These are phyloP conservation scores for Oligia fasciuncula DNA, from an alignment of 2,888 invertebrate genomes.

Conservation along the genomic window DNA sequence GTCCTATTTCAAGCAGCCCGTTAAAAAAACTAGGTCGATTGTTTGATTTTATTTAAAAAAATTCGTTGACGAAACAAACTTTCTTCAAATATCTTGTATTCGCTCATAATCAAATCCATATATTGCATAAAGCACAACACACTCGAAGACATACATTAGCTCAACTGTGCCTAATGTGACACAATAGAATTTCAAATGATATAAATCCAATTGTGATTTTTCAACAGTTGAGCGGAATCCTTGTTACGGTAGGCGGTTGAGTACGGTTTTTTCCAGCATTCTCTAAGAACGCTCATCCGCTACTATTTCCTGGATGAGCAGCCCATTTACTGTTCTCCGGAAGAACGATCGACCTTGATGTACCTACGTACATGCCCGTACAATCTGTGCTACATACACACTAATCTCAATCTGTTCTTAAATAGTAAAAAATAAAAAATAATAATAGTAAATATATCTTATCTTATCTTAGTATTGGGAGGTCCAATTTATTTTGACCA, in stretches of 20 bases:
- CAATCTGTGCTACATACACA: constrained; percentile 26
- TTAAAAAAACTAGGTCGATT: not conserved
- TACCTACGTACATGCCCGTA: not conserved
- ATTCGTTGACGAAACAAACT: not conserved
- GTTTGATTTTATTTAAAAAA: not conserved
- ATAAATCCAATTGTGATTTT: no score
- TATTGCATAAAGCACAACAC: not conserved
- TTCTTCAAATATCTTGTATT: not conserved
- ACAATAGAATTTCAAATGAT: no score
- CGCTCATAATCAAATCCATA: not conserved
- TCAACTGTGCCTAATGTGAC: no score
- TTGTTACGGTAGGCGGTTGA: constrained; percentile 9
- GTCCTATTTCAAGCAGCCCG: not conserved
- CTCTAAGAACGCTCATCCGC: constrained; percentile 24
- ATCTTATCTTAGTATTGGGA: no score
- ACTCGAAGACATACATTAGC: not conserved
- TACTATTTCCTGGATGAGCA: constrained; percentile 24
- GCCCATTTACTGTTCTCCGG: constrained; percentile 10
- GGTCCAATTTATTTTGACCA: not conserved
- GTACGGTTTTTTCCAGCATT: constrained; percentile 25
- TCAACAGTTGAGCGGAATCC: not conserved
- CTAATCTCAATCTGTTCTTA: constrained; percentile 13
- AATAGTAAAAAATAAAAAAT: no score
- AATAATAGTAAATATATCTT: no score
- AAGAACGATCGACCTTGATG: constrained; percentile 27